Conservation (phyloP, 2,113 vertebrate species). For the Siniperca knerii region DNA sequence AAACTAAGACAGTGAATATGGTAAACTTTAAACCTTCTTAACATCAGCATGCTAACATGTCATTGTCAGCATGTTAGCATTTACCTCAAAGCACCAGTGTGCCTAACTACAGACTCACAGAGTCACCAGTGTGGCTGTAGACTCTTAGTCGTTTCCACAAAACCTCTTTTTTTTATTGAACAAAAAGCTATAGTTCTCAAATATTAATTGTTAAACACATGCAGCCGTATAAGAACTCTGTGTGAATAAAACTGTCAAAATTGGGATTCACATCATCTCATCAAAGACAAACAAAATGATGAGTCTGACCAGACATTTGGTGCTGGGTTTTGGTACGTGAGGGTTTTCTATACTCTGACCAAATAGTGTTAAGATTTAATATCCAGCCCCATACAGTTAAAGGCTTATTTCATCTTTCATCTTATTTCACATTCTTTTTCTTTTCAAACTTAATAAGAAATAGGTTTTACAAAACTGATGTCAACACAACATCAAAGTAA, state of each 20-base stretch:
- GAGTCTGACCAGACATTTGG: not conserved
- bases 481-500: slow-evolving; percentile 35
- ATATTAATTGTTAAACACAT: not conserved
- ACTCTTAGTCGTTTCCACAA: not conserved
- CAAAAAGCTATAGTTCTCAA: too few species aligned
- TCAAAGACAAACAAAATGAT: not conserved
- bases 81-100: not conserved
- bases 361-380: not conserved
- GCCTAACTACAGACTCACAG: not conserved
- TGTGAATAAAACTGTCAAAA: too few species aligned
- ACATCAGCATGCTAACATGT: not conserved
- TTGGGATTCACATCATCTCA: not conserved
- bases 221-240: not conserved
- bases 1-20: too few species aligned
- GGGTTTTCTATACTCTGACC: not conserved
- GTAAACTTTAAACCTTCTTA: not conserved
- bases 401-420: not conserved
- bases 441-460: slow-evolving; percentile 1
- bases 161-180: too few species aligned
- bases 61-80: not conserved
- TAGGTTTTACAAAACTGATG: not conserved
- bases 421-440: not conserved
- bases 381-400: not conserved
- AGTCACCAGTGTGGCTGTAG: not conserved
- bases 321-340: not conserved